Evolutionary conservation across 2,888 invertebrate genomes (phyloP), one percentile per base, ranked within the genome.

Genomic region (Cephus sareptanus): DNA sequence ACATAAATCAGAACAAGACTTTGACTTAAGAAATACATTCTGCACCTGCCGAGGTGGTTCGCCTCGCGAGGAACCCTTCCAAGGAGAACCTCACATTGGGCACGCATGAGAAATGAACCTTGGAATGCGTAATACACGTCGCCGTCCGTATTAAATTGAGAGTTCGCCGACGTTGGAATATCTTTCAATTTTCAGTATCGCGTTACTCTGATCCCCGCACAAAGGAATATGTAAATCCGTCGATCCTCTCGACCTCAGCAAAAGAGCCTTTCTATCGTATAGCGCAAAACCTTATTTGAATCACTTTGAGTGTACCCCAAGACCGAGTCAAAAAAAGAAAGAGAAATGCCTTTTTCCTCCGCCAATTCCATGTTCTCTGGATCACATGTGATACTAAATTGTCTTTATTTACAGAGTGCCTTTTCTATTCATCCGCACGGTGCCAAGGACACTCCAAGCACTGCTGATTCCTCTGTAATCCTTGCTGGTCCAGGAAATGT

Each of bases 401-500:
- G 33, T 3, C 4, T 82, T 81, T 79, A 76, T 84, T 91, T 90
- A 70, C 88, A 94, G 94, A 93, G 92, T 90, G 92, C 93, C 88
- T 92, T 94, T 82, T 92, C 92, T 74, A 90, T 94, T 84, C 92
- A 92, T 87, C 91, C 93, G 79, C 92, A 92, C 82, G 82, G 87
- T 75, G 86, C 87, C 80, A 88, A 89, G 81, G 92, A 92, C 80
- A 23, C 9, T 23, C 56, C 56, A 9, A 84, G 69, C 69, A 23
- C 76, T 75, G 78, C 80, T 30, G 89, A 89, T 79, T 92, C 92
- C 79, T 91, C 93, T 40, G 92, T 93, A 75, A 88, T 94, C 13
- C 88, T 93, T 82, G 93, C 93, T 69, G 94, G 93, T 34, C 93
- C 93, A 75, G 94, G 94, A 34, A 93, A 93, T 85, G 88, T 92